phyloP scores from a whole-genome alignment of 2,797 vertebrate species.

The Diceros bicornis region DNA sequence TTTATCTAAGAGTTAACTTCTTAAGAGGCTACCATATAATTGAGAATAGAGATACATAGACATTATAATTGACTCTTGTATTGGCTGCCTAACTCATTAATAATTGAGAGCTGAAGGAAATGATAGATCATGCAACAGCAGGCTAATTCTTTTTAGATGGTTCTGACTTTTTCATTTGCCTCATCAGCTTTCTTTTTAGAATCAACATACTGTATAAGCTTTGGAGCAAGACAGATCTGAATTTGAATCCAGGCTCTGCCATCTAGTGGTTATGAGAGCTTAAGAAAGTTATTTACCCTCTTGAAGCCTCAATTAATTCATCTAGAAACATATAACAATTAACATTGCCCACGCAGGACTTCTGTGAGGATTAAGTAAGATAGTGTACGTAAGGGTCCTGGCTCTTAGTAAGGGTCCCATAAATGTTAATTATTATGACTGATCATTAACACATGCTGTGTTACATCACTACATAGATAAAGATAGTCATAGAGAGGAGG shows the following conservation, averaged over 20 bases:
- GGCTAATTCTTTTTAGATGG: neutral
- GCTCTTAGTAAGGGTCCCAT: neutral
- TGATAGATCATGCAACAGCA: neutral
- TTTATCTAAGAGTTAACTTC: slow-evolving; percentile 47
- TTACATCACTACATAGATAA: neutral
- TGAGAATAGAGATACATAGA: neutral
- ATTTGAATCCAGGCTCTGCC: slow-evolving; percentile 78
- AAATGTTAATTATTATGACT: neutral
- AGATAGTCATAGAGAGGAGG: neutral
- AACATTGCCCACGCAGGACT: neutral
- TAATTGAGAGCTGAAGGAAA: neutral
- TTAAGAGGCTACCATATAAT: neutral
- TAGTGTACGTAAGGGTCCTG: neutral
- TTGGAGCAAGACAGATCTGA: neutral
- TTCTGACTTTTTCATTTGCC: neutral
- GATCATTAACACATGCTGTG: neutral
- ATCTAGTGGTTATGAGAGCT: slow-evolving; percentile 69
- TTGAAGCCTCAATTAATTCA: neutral
- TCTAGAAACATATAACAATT: neutral
- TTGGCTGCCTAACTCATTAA: slow-evolving; percentile 5
- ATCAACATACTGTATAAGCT: neutral
- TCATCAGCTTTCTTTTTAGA: neutral
- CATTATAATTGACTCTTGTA: neutral
- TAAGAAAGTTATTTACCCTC: slow-evolving; percentile 14
- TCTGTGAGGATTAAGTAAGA: neutral